Evolutionary conservation across 2,113 vertebrate genomes (phyloP).

Genomic region (Mirza zaza): DNA sequence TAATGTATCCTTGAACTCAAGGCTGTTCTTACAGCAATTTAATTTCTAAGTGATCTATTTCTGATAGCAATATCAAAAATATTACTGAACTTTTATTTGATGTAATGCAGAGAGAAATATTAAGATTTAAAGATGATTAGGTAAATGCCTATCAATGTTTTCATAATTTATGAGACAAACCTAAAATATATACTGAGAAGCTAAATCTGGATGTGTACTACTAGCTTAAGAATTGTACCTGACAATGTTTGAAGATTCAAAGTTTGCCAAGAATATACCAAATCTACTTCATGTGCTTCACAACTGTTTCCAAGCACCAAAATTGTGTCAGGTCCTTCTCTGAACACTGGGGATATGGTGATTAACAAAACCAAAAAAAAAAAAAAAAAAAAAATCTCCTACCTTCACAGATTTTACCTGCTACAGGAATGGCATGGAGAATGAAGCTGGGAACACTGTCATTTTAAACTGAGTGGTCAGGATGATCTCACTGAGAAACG

Average conservation of each 20-base stretch:
- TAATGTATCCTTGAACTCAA: not conserved
- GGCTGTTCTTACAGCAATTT: not conserved
- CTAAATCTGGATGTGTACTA: not conserved
- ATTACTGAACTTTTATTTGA: conserved; percentile 14
- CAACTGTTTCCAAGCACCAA: not conserved
- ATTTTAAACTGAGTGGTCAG: not conserved
- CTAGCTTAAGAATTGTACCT: not conserved
- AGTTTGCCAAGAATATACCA: not conserved
- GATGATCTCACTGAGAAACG: not conserved
- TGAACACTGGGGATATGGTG: not conserved
- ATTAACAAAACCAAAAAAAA: not conserved
- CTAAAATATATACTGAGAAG: conserved; percentile 4
- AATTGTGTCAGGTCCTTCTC: not conserved
- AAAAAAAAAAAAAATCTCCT: not conserved
- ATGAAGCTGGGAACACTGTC: not conserved
- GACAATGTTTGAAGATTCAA: not conserved
- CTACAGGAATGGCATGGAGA: not conserved
- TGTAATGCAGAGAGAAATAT: not conserved
- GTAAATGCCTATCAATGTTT: not conserved
- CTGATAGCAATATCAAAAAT: not conserved
- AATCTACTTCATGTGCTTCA: not conserved
- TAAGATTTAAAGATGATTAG: conserved; percentile 15
- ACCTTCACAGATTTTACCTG: not conserved
- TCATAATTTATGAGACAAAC: not conserved
- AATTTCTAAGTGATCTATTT: not conserved